A percentile compares a stretch with the other conserved stretches of the same genome.
Conservation (phyloP, 2,113 vertebrate species). For the Entomyzon cyanotis region DNA sequence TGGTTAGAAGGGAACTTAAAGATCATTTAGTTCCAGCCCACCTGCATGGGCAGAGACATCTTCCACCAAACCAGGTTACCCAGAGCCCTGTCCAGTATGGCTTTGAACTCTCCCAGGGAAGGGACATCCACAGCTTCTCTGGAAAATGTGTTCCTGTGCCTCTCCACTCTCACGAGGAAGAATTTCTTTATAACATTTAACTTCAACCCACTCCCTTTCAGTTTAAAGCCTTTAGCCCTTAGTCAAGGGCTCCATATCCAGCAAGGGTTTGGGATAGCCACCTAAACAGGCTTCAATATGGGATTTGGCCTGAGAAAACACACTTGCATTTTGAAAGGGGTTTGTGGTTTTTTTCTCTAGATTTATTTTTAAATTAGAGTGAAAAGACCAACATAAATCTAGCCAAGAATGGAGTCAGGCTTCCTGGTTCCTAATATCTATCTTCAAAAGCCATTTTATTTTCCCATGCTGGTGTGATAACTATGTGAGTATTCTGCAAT, state of each 20-base stretch:
- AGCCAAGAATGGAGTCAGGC: background rate
- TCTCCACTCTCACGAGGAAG: background rate
- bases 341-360: too few relatives aligned
- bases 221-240: background rate
- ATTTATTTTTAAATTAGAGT: background rate
- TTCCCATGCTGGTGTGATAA: background rate
- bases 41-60: background rate
- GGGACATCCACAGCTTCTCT: background rate
- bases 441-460: background rate
- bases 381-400: background rate
- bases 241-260: background rate
- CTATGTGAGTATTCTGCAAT: background rate
- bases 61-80: background rate
- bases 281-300: background rate
- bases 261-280: background rate
- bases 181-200: background rate
- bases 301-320: background rate
- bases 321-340: too few relatives aligned
- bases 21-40: background rate
- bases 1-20: background rate
- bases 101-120: background rate
- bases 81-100: background rate
- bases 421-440: background rate
- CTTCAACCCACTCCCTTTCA: background rate
- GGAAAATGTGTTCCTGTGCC: background rate